These are phyloP conservation scores for Iguana delicatissima DNA, from an alignment of 2,797 vertebrate species.

Conservation along the genomic window DNA sequence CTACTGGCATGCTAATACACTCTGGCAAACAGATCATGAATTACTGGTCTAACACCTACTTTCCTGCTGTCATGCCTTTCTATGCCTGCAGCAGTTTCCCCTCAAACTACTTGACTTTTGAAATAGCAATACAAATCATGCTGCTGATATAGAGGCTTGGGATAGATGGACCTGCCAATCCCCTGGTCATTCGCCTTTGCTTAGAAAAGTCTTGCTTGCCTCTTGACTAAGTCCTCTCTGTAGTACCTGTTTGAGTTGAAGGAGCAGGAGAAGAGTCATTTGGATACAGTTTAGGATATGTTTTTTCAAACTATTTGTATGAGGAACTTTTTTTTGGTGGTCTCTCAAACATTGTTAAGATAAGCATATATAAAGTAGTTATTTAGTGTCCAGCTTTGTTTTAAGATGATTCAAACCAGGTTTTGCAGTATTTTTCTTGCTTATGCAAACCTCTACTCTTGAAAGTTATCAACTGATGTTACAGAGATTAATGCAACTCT, in stretches of 20 bases:
- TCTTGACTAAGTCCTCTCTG: not conserved
- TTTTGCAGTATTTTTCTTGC: too few relatives aligned
- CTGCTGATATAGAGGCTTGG: not conserved
- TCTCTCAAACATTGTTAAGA: not conserved
- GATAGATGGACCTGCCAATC: not conserved
- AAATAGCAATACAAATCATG: not conserved
- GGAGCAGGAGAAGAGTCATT: not conserved
- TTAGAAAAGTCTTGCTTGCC: not conserved
- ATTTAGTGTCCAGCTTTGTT: not conserved
- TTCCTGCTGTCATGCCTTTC: not conserved
- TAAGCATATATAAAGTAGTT: conserved; percentile 8
- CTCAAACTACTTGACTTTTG: not conserved
- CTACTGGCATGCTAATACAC: not conserved
- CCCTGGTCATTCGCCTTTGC: not conserved
- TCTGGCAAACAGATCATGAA: not conserved
- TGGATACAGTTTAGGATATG: not conserved
- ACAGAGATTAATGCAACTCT: not conserved
- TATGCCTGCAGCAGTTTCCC: conserved; percentile 17
- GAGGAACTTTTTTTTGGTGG: not conserved
- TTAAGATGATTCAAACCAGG: too few relatives aligned
- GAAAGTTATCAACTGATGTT: not conserved
- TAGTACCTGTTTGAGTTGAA: not conserved
- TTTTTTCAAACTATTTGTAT: conserved; percentile 4
- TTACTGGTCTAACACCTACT: not conserved
- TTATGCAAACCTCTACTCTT: not conserved